phyloP scores from a whole-genome alignment of 64 coral and sea anemone species.

The Trachythela sp. region DNA sequence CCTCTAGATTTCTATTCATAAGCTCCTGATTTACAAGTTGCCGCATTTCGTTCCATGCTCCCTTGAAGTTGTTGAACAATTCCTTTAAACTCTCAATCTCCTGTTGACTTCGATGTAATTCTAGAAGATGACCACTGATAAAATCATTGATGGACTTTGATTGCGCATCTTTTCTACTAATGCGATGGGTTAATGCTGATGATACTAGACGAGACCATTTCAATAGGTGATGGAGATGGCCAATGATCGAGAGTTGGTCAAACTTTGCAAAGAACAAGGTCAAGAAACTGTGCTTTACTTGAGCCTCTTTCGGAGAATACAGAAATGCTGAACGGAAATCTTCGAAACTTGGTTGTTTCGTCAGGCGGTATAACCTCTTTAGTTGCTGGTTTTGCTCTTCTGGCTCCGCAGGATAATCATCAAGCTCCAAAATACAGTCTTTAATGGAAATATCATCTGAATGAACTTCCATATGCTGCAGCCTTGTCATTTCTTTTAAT shows the following conservation, averaged over 20 bases:
- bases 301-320: not conserved
- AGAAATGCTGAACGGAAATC: not conserved
- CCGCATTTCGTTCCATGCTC: constrained; percentile 67
- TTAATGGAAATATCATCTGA: not conserved
- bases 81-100: constrained; percentile 22
- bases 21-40: not conserved
- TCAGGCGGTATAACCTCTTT: not conserved
- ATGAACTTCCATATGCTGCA: not conserved
- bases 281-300: not conserved
- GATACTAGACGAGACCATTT: not conserved
- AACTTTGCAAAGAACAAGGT: not conserved
- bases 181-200: not conserved
- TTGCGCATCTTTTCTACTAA: not conserved
- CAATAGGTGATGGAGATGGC: not conserved
- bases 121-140: constrained; percentile 44
- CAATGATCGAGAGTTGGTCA: not conserved
- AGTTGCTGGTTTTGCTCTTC: not conserved
- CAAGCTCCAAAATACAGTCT: not conserved
- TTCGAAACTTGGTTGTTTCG: not conserved
- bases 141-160: constrained; percentile 47
- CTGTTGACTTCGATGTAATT: constrained; percentile 15
- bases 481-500: not conserved
- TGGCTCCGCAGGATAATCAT: not conserved
- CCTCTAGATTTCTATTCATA: not conserved
- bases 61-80: constrained; percentile 58